Percentiles rank a stretch among this genome's conserved stretches.
phyloP scores from a whole-genome alignment of 2,888 invertebrate species.

The Tinea semifulvella region DNA sequence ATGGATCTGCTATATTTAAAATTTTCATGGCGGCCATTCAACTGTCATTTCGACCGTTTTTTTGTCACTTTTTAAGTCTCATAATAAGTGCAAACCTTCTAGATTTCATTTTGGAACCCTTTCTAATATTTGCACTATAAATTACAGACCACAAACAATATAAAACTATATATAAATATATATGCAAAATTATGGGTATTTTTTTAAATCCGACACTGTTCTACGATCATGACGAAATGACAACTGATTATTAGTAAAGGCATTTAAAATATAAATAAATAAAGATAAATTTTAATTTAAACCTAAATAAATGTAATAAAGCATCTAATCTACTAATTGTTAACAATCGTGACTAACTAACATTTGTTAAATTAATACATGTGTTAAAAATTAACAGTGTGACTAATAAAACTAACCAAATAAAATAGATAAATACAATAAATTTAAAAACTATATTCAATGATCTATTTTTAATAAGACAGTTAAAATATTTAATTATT shows the following conservation, averaged over 20 bases:
- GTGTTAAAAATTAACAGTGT: background rate
- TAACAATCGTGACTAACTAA: conserved; percentile 8
- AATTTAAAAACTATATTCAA: background rate
- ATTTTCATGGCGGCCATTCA: too few relatives aligned
- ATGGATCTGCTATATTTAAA: too few relatives aligned
- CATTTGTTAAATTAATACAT: background rate
- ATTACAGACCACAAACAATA: too few relatives aligned
- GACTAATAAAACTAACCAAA: background rate
- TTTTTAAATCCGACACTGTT: too few relatives aligned
- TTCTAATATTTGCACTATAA: too few relatives aligned
- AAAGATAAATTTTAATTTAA: background rate
- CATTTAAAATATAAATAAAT: background rate
- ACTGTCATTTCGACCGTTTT: too few relatives aligned
- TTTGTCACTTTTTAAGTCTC: too few relatives aligned
- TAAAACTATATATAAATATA: too few relatives aligned
- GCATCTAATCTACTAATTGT: background rate
- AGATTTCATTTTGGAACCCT: too few relatives aligned
- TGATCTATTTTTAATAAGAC: background rate
- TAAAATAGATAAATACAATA: background rate
- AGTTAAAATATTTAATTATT: background rate
- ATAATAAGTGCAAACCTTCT: too few relatives aligned
- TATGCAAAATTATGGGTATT: too few relatives aligned
- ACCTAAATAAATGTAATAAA: background rate
- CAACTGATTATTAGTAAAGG: background rate
- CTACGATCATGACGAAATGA: too few relatives aligned